Evolutionary conservation across 2,113 vertebrate genomes (phyloP).

Genomic region (Neotoma lepida): DNA sequence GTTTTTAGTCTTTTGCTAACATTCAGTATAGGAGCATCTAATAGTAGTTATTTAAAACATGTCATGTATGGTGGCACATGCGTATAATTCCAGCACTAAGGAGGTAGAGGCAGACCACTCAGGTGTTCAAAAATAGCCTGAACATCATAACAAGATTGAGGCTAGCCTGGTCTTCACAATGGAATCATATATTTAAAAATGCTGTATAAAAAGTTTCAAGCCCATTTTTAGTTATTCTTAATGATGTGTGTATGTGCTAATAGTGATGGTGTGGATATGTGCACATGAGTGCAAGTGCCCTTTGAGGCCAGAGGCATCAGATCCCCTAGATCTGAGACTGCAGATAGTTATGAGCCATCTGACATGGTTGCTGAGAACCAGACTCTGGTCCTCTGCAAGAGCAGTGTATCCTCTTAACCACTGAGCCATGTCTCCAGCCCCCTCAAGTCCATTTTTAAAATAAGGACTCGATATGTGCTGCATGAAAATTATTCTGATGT

Average conservation of each 20-base stretch:
- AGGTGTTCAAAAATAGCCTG: neutral
- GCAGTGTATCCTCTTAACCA: neutral
- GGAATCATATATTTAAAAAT: neutral
- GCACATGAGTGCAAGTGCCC: too few species aligned
- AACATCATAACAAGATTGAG: neutral
- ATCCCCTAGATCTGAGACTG: neutral
- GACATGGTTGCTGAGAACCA: too few species aligned
- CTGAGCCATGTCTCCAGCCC: neutral
- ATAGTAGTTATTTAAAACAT: neutral
- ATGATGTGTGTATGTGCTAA: too few species aligned
- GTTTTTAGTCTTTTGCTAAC: neutral
- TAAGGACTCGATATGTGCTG: neutral
- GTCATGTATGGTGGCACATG: neutral
- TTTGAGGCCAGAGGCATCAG: neutral
- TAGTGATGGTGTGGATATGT: neutral
- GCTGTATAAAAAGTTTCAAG: neutral
- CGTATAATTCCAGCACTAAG: neutral
- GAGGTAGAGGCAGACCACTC: neutral
- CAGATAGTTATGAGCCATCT: neutral
- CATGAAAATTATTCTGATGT: neutral
- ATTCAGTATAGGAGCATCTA: neutral
- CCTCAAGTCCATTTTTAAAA: neutral
- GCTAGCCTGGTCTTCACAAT: neutral
- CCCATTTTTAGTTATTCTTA: neutral
- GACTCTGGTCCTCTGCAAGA: too few species aligned